Percentiles rank a stretch among this genome's conserved stretches.
These are phyloP conservation scores for Xiphydria camelus DNA, from an alignment of 2,888 invertebrate genomes.

Conservation along the genomic window DNA sequence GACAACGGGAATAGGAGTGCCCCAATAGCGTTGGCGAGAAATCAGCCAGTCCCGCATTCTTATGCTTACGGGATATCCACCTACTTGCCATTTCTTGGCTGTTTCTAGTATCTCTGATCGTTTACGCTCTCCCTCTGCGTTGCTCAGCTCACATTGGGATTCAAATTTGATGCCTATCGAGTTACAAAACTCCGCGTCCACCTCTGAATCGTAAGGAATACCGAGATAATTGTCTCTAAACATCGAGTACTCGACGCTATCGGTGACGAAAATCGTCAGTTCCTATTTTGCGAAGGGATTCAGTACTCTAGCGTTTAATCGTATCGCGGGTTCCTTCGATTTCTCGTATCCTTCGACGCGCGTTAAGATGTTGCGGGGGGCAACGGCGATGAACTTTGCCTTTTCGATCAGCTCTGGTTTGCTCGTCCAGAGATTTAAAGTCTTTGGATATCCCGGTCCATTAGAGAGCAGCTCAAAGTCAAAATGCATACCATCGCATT, in stretches of 20 bases:
- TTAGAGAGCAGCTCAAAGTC: conserved; percentile 63
- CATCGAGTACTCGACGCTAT: conserved; percentile 66
- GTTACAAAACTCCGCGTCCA: conserved; percentile 67
- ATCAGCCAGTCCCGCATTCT: conserved; percentile 93
- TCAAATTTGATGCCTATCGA: conserved; percentile 59
- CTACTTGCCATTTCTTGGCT: conserved; percentile 65
- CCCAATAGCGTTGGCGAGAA: conserved; percentile 97
- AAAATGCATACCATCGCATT: conserved; percentile 77
- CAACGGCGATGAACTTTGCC: conserved; percentile 72
- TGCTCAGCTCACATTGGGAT: conserved; percentile 27
- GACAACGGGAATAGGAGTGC: conserved; percentile 96
- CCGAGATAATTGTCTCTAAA: conserved; percentile 73
- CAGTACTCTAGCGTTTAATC: conserved; percentile 59
- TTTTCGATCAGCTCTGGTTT: conserved; percentile 73
- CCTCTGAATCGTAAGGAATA: conserved; percentile 66
- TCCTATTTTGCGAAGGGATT: conserved; percentile 73
- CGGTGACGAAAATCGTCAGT: conserved; percentile 70
- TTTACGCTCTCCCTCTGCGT: conserved; percentile 57
- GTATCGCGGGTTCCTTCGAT: no score
- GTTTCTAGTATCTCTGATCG: conserved; percentile 63
- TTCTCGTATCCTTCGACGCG: conserved; percentile 42
- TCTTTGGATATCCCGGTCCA: conserved; percentile 41
- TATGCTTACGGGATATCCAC: conserved; percentile 79
- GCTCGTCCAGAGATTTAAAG: conserved; percentile 72
- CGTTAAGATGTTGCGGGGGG: conserved; percentile 60